Evolutionary conservation across 2,113 vertebrate species (phyloP), one percentile per base, ranked within the genome.

Genomic region (Dendropsophus ebraccatus): DNA sequence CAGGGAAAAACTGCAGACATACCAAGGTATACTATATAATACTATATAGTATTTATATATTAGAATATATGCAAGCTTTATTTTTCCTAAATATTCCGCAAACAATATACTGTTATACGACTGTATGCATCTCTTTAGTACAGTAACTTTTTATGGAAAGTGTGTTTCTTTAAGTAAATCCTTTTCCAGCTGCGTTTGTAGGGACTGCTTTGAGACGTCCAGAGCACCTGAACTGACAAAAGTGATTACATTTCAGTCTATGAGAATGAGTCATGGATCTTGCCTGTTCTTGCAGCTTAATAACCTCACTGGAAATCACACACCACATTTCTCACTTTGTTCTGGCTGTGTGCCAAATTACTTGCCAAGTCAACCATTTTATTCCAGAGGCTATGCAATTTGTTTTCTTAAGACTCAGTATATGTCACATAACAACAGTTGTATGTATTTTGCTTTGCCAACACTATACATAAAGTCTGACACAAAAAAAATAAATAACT

Each of bases 281-380:
- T 82, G 81, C 81, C 81, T 82, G 81, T 72, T 82, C 81, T 54
- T 82, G 81, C 37, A 70, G 65, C 23, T 82, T 82, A 54, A 82
- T 54, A 69, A 25, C 80, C 41, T 25, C 80, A 28, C 12, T 82
- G 62, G 80, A 82, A 81, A 82, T 72, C 65, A 52, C 28, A 82
- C 65, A 72, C 60, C 19, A 50, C 65, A 35, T 81, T 72, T 82
- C 80, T 82, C 80, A 82, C 80, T 82, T 72, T 37, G 52, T 82
- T 70, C 65, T 72, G 65, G 60, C 62, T 25, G 32, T 4, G 37
- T n/a, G 47, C 81, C 81, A 82, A 35, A 54, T 72, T 30, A 72
- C 81, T 82, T 72, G 47, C 62, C 81, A 82, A 82, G 65, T 65
- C 54, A n/a, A 70, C 49, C 35, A 70, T 82, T 72, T 82, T 82